Evolutionary conservation across 2,888 invertebrate species (phyloP).

Genomic region (Eurytoma adleriae): DNA sequence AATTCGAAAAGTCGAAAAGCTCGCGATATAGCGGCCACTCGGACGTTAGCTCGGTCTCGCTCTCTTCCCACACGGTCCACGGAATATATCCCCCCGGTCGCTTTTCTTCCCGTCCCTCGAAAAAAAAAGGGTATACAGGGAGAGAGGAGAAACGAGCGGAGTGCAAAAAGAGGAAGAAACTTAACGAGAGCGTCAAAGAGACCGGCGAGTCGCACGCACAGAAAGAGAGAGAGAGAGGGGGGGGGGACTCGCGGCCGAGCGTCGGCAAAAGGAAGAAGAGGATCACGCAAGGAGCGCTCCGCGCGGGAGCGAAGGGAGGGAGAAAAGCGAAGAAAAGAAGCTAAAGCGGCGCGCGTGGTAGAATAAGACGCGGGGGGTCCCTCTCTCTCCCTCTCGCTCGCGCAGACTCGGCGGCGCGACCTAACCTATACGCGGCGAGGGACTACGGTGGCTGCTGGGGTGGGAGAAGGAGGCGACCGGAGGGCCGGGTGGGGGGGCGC

Average conservation of each 20-base stretch:
- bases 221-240: not conserved
- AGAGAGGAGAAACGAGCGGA: not conserved
- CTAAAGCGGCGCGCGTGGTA: constrained; percentile 9
- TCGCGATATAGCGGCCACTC: too few relatives aligned
- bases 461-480: constrained; percentile 10
- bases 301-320: not conserved
- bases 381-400: not conserved
- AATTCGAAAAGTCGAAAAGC: constrained; percentile 22
- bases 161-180: constrained; percentile 44
- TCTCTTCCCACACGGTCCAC: not conserved
- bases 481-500: constrained; percentile 43
- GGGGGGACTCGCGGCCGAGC: not conserved
- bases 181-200: constrained; percentile 51
- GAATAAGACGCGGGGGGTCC: constrained; percentile 48
- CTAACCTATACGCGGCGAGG: not conserved
- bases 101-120: not conserved
- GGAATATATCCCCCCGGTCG: not conserved
- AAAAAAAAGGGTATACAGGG: constrained; percentile 3
- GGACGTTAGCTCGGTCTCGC: not conserved
- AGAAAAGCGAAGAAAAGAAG: constrained; percentile 5
- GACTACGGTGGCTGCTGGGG: not conserved
- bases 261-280: too few relatives aligned
- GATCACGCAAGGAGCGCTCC: too few relatives aligned
- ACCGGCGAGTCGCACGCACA: constrained; percentile 31
- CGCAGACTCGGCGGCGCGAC: not conserved